Percentiles rank a stretch among this genome's conserved stretches.
These are phyloP conservation scores for Brachyhypopomus gauderio DNA, from an alignment of 2,113 vertebrate genomes.

Conservation along the genomic window DNA sequence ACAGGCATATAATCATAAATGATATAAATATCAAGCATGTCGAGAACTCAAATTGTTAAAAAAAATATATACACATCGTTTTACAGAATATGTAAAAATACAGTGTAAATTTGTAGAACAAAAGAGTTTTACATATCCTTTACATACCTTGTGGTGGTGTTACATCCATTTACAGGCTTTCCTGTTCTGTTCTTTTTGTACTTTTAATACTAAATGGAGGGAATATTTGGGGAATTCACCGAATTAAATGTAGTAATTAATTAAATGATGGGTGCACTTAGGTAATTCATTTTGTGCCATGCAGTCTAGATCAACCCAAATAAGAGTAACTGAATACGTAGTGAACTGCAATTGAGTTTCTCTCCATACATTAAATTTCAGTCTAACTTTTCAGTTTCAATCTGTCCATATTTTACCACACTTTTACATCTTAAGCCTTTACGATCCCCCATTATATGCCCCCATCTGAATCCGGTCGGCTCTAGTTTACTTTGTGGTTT, in stretches of 20 bases:
- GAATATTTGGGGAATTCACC: not conserved
- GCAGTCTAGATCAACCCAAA: not conserved
- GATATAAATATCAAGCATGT: too few species aligned
- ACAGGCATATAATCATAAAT: too few species aligned
- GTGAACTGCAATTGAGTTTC: constrained; percentile 25
- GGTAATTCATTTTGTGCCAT: not conserved
- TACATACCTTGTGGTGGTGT: too few species aligned
- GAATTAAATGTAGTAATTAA: not conserved
- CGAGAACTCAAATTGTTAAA: too few species aligned
- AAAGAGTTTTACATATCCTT: too few species aligned
- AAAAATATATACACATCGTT: too few species aligned
- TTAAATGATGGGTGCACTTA: constrained; percentile 12
- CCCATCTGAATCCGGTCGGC: constrained; percentile 32
- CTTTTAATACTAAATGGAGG: too few species aligned
- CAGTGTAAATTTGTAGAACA: too few species aligned
- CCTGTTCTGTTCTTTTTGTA: not conserved
- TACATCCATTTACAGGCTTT: not conserved
- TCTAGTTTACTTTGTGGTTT: constrained; percentile 41
- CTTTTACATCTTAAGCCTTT: constrained; percentile 22
- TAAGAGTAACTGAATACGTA: not conserved
- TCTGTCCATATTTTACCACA: constrained; percentile 19
- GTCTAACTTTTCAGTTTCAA: not conserved
- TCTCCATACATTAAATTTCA: constrained; percentile 3
- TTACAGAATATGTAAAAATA: too few species aligned
- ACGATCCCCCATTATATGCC: constrained; percentile 29